Evolutionary conservation across 2,113 vertebrate genomes (phyloP).

Genomic region (Motacilla alba): DNA sequence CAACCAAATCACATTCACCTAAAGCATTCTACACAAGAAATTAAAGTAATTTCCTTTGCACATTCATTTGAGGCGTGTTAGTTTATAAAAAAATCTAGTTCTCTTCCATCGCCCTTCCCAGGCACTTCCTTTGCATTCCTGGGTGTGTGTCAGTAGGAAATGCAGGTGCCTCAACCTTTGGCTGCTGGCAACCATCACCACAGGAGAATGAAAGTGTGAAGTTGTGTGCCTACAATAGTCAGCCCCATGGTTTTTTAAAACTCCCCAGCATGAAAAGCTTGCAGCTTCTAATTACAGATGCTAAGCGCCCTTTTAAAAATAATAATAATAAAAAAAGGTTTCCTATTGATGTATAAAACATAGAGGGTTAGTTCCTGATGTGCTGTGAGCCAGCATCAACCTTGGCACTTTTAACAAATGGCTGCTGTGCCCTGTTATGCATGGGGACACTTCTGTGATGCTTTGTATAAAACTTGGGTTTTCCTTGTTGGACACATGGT

Average conservation of each 20-base stretch:
- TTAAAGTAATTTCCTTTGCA: conserved; percentile 37
- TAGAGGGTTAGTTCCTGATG: background rate
- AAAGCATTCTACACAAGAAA: background rate
- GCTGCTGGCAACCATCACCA: background rate
- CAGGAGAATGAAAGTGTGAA: background rate
- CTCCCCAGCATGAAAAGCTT: background rate
- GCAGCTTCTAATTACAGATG: background rate
- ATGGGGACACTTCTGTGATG: background rate
- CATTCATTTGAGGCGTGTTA: background rate
- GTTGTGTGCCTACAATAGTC: background rate
- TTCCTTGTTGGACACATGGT: background rate
- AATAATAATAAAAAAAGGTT: background rate
- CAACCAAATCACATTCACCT: background rate
- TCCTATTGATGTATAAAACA: background rate
- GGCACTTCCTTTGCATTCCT: conserved; percentile 34
- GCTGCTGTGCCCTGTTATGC: background rate
- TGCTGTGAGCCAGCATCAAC: fast-evolving
- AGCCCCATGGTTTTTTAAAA: background rate
- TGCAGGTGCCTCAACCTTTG: background rate
- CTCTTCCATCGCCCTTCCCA: conserved; percentile 30
- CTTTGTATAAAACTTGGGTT: background rate
- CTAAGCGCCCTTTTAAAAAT: background rate
- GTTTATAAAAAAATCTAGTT: conserved; percentile 2
- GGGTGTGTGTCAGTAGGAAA: background rate
- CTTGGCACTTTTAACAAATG: background rate